phyloP scores from a whole-genome alignment of 1,140 invertebrate species.

The Limonius californicus region DNA sequence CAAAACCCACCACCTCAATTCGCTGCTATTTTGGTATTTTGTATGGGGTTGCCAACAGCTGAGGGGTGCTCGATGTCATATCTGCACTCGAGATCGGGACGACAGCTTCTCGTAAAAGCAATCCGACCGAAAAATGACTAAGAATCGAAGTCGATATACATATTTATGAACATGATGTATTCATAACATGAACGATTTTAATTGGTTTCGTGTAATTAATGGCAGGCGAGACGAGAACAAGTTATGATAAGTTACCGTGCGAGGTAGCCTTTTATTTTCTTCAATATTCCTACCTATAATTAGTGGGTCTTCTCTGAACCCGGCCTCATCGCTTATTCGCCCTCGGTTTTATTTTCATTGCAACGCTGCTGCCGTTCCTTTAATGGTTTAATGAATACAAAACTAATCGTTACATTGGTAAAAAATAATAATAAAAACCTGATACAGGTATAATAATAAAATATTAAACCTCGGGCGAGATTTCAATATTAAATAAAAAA shows the following conservation, averaged over 20 bases:
- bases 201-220: conserved; percentile 32
- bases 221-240: conserved; percentile 19
- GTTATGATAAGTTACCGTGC: conserved; percentile 20
- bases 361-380: neutral
- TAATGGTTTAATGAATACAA: neutral
- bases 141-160: conserved; percentile 30
- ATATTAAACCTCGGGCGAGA: too few species aligned
- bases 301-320: conserved; percentile 20
- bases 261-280: conserved; percentile 29
- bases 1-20: too few species aligned
- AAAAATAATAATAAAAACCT: neutral
- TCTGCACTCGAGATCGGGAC: conserved; percentile 15
- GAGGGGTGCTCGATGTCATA: neutral
- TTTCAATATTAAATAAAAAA: too few species aligned
- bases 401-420: neutral
- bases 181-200: conserved; percentile 32
- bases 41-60: neutral
- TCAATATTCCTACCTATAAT: conserved; percentile 31
- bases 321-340: neutral
- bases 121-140: conserved; percentile 32
- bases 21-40: neutral
- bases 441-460: neutral
- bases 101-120: conserved; percentile 24
- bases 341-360: neutral
- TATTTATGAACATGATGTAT: conserved; percentile 32